Evolutionary conservation across 1,140 invertebrate species (phyloP).

Genomic region (Aphelinus atriplicis): DNA sequence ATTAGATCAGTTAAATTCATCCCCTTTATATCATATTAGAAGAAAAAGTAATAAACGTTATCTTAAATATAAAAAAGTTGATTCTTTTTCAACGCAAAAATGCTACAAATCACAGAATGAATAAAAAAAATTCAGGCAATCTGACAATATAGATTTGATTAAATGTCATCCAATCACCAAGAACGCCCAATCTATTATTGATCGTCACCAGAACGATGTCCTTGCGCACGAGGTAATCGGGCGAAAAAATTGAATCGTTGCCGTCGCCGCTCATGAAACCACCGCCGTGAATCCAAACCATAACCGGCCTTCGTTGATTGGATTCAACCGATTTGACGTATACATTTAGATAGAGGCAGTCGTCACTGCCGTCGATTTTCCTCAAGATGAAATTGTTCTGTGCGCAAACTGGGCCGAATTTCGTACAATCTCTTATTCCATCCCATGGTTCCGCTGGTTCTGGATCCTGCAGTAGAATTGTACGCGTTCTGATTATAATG

Average conservation of each 20-base stretch:
- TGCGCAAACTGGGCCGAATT: neutral
- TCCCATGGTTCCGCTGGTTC: slow-evolving; percentile 9
- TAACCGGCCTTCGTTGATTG: slow-evolving; percentile 33
- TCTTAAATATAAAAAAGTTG: neutral
- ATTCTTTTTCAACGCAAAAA: too few relatives aligned
- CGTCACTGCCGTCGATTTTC: neutral
- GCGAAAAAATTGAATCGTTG: slow-evolving; percentile 38
- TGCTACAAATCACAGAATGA: too few relatives aligned
- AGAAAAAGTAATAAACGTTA: too few relatives aligned
- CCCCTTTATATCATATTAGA: neutral
- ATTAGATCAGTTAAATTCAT: neutral
- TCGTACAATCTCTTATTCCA: neutral
- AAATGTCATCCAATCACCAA: neutral
- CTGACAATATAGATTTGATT: too few relatives aligned
- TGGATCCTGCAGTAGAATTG: neutral
- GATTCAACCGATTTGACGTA: neutral
- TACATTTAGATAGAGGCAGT: slow-evolving; percentile 18
- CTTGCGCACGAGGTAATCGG: slow-evolving; percentile 59
- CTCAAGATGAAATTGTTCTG: neutral
- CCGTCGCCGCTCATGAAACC: slow-evolving; percentile 50
- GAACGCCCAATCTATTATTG: slow-evolving; percentile 66
- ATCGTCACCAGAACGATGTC: slow-evolving; percentile 66
- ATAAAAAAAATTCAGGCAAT: too few relatives aligned
- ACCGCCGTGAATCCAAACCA: slow-evolving; percentile 65
- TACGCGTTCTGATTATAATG: too few relatives aligned